These are phyloP conservation scores for Lycophotia porphyrea DNA, from an alignment of 2,888 invertebrate genomes.

Conservation along the genomic window DNA sequence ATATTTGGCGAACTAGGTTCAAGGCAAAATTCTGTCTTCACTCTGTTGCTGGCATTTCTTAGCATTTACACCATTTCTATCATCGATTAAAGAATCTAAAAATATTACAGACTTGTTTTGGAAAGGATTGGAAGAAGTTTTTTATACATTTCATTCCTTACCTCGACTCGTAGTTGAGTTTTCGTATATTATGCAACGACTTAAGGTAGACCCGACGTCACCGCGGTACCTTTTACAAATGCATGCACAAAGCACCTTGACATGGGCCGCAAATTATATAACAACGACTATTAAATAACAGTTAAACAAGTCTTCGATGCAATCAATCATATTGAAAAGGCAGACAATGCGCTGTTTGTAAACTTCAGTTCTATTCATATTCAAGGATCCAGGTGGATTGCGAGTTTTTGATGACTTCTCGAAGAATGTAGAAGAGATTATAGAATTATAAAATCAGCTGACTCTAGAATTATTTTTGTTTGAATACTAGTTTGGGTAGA, in stretches of 20 bases:
- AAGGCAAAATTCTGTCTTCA: background rate
- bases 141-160: too few relatives aligned
- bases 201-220: conserved; percentile 17
- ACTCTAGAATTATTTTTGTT: background rate
- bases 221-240: conserved; percentile 12
- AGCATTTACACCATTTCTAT: background rate
- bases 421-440: background rate
- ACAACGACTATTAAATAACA: conserved; percentile 53
- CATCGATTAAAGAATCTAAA: background rate
- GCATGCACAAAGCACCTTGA: conserved; percentile 41
- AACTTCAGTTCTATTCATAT: background rate
- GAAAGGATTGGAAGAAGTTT: background rate
- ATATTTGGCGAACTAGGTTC: background rate
- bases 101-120: background rate
- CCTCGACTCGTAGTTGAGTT: background rate
- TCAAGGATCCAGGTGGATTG: background rate
- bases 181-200: background rate
- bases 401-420: background rate
- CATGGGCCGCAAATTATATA: conserved; percentile 44
- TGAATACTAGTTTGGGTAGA: background rate
- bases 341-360: background rate
- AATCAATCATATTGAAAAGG: conserved; percentile 36
- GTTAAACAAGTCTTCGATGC: conserved; percentile 25
- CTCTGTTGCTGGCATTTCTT: background rate
- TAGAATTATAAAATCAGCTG: background rate